Base-by-base conservation (phyloP, 2,113 vertebrate species). In the Thalassoma bifasciatum region DNA sequence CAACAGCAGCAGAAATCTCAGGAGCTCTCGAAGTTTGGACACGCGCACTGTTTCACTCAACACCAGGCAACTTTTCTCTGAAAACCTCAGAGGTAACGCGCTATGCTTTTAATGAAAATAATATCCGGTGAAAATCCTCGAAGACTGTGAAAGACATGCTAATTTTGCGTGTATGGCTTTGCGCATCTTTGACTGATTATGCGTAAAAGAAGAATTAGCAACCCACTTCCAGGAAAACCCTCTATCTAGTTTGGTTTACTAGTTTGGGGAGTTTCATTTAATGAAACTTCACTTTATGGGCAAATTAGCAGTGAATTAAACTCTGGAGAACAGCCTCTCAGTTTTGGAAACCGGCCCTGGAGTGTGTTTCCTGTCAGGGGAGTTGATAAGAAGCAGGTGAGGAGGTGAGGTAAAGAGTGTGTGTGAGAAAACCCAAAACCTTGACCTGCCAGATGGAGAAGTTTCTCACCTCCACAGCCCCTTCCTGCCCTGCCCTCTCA, bases 361-460 rank as follows among this genome's bases (percentile, higher is more conserved):
- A 70, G 47, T 49, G 59, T 65, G 71, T 49, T 71, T 74, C 30
- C 44, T 66, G 67, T 75, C 75, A 56, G 14, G 9, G 34, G 53
- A 60, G 17, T 12, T 67, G 79, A 90, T 77, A 47, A 52, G 66
- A 79, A 77, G 23, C 73, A 87, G 75, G 69, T 72, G 72, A 66
- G 72, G 54, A 59, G 57, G 40, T 76, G 68, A 66, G 62, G 51
- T 64, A 60, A 62, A 56, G 30, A 38, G 26, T 21, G 23, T 17
- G n/a, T 13, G 51, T 72, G 61, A 21, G 30, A 60, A 37, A 65
- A 65, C 21, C 14, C 5, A n/a, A 49, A 56, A 58, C 66, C 61
- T 68, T 76, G 69, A 84, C 77, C 84, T 68, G 77, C 69, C 87
- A 88, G 69, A 79, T 82, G 81, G 67, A 79, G 59, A 78, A 13